Evolutionary conservation across 2,888 invertebrate species (phyloP), one percentile per base, ranked within the genome.

Genomic region (Nasonia oneida): DNA sequence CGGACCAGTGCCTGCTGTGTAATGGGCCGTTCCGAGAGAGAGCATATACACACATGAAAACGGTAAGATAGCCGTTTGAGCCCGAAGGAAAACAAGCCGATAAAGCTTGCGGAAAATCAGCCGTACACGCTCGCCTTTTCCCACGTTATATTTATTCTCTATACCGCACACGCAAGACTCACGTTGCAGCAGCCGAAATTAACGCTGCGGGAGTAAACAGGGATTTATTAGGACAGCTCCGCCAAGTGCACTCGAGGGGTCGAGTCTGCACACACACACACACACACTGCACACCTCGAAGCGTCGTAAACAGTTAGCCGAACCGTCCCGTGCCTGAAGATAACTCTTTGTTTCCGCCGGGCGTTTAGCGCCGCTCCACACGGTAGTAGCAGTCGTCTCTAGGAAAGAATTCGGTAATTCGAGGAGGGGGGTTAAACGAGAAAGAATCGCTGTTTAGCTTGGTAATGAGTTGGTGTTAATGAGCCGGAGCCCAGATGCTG

Each of bases 221-320:
- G 71, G 29, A 81, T 81, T 81, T 81, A 73, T 81, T 73, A 37
- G 37, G 73, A 73, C 81, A 71, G 81, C 73, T 74, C 4, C 29
- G 12, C 5, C 42, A 50, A 79, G 79, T 67, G 79, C 67, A 79
- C 79, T 79, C 79, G 33, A 33, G 79, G 50, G 67, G 10, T 23
- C 4, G 29, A 5, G 64, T 61, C 8, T 61, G n/a, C 57, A n/a
- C 57, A n/a, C 57, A 57, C n/a, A 57, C n/a, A 57, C 18, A 57
- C n/a, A 57, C 18, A 57, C 18, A 57, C 29, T 29, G 29, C 57
- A n/a, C 42, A 74, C 50, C 33, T 33, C 37, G 33, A n/a, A 6
- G 47, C 37, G 61, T 73, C 73, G 73, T 73, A 73, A 73, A 73
- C 73, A 73, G 23, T 73, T 73, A 73, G 73, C 42, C n/a, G 23